Evolutionary conservation across 2,888 invertebrate species (phyloP).

Genomic region (Nematopogon swammerdamellus): DNA sequence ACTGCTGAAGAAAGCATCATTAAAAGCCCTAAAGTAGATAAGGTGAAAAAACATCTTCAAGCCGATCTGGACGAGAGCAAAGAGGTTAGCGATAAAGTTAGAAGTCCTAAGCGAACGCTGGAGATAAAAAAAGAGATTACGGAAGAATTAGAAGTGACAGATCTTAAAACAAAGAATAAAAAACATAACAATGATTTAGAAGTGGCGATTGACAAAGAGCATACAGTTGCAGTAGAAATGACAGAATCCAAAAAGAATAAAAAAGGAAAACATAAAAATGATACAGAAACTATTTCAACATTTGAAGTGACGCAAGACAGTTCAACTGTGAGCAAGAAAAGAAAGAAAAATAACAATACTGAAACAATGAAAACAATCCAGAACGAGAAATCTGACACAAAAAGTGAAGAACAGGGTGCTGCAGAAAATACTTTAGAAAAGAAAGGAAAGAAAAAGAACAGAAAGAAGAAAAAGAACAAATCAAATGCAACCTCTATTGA

Average conservation of each 20-base stretch:
- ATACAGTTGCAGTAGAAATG: too few species aligned
- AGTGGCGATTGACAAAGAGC: too few species aligned
- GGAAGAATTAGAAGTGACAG: not conserved
- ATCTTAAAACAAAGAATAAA: too few species aligned
- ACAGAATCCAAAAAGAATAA: too few species aligned
- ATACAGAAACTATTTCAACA: too few species aligned
- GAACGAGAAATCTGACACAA: conserved; percentile 4
- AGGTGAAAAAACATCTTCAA: conserved; percentile 41
- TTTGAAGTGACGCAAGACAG: too few species aligned
- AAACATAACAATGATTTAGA: not conserved
- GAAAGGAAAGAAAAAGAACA: conserved; percentile 2
- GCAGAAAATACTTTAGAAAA: conserved; percentile 4
- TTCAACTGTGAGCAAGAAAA: too few species aligned
- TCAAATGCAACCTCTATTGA: too few species aligned
- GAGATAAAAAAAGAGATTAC: not conserved
- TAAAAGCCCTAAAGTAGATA: conserved; percentile 33
- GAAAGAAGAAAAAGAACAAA: conserved; percentile 2
- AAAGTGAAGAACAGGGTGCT: not conserved
- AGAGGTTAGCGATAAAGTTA: not conserved
- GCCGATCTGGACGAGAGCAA: conserved; percentile 23
- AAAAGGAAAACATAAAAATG: too few species aligned
- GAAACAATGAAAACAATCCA: conserved; percentile 11
- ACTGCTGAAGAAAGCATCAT: conserved; percentile 24
- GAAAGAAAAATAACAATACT: conserved; percentile 5
- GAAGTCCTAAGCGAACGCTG: not conserved